phyloP scores from a whole-genome alignment of 2,888 invertebrate species.

The Drosophila mimica region DNA sequence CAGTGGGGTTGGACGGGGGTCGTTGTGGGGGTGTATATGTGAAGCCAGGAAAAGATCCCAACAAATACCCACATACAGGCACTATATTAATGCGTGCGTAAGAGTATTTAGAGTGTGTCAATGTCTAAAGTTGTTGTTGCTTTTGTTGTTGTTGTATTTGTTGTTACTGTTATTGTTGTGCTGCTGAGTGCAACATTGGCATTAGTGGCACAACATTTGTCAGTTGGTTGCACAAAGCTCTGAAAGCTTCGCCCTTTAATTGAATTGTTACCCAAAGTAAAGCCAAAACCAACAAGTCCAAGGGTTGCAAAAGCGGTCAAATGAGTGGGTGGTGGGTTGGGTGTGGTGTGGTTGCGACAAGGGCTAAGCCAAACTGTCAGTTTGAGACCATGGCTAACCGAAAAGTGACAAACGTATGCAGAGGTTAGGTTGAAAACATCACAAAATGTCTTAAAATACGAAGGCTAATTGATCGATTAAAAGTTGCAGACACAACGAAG shows the following conservation, averaged over 20 bases:
- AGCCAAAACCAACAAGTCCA: conserved; percentile 15
- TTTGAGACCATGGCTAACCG: conserved; percentile 16
- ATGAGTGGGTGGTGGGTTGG: not conserved
- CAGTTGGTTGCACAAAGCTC: conserved; percentile 38
- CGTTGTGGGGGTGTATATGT: not conserved
- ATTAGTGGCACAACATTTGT: conserved; percentile 45
- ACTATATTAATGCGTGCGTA: conserved; percentile 27
- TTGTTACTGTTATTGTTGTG: conserved; percentile 17
- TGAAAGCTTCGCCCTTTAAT: conserved; percentile 36
- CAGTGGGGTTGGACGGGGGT: not conserved
- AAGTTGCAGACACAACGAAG: not conserved
- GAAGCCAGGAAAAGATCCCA: conserved; percentile 13
- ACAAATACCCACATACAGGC: conserved; percentile 5
- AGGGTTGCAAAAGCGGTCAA: conserved; percentile 24
- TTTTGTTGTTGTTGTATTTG: not conserved
- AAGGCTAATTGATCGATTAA: conserved; percentile 4
- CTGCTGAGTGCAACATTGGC: conserved; percentile 45
- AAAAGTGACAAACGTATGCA: conserved; percentile 4
- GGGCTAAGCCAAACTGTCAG: conserved; percentile 29
- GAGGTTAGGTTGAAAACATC: conserved; percentile 6
- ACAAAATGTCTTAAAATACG: not conserved
- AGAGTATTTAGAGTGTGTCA: conserved; percentile 37
- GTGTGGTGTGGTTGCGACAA: not conserved
- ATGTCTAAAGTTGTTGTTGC: conserved; percentile 25
- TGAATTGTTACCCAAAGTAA: conserved; percentile 40